A percentile compares a stretch with the other conserved stretches of the same genome.
phyloP scores from a whole-genome alignment of 2,888 invertebrate genomes.

The Melangyna quadrimaculata region DNA sequence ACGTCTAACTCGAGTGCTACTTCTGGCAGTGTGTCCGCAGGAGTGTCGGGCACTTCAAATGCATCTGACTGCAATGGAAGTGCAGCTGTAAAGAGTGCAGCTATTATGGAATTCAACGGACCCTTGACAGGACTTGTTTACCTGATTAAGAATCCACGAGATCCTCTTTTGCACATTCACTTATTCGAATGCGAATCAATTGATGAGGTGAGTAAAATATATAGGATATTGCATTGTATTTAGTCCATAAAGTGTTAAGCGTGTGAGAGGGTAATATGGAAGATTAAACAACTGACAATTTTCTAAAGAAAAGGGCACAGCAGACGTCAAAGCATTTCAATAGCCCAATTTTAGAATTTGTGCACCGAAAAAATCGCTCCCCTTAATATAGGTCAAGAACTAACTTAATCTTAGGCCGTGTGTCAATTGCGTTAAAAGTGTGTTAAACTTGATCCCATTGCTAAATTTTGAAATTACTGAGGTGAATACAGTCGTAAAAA shows the following conservation, averaged over 20 bases:
- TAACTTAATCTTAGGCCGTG: too few relatives aligned
- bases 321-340: too few relatives aligned
- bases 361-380: too few relatives aligned
- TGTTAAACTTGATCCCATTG: too few relatives aligned
- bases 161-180: constrained; percentile 88
- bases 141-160: constrained; percentile 87
- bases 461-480: too few relatives aligned
- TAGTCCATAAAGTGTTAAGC: not conserved
- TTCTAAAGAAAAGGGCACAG: too few relatives aligned
- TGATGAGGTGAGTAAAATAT: constrained; percentile 85
- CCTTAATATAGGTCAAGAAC: too few relatives aligned
- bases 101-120: constrained; percentile 82
- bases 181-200: constrained; percentile 86
- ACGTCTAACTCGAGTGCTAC: constrained; percentile 36
- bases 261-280: not conserved
- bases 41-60: constrained; percentile 34
- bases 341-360: too few relatives aligned
- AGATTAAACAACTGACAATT: too few relatives aligned
- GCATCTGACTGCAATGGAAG: constrained; percentile 47
- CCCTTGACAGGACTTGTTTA: constrained; percentile 86
- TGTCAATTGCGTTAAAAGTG: too few relatives aligned
- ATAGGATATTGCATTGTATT: not conserved
- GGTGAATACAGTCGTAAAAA: too few relatives aligned
- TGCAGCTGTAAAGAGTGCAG: constrained; percentile 72
- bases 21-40: constrained; percentile 22